Evolutionary conservation across 2,113 vertebrate genomes (phyloP).

Genomic region (Oreotrochilus melanogaster): DNA sequence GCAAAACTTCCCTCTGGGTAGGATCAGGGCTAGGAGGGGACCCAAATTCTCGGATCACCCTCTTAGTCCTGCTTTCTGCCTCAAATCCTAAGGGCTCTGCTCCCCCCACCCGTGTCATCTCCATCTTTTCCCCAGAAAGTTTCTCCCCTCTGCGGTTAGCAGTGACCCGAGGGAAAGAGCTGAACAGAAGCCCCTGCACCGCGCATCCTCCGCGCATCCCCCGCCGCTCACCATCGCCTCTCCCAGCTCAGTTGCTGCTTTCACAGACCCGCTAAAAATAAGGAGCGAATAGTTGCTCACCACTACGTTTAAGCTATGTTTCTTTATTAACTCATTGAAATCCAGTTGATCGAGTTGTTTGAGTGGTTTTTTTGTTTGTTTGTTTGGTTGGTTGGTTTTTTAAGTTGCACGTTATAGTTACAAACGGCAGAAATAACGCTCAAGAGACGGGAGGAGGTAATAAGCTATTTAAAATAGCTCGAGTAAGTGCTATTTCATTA

Average conservation of each 20-base stretch:
- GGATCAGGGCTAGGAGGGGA: neutral
- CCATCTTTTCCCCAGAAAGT: neutral
- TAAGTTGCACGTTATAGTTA: neutral
- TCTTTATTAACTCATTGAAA: neutral
- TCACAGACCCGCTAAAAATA: neutral
- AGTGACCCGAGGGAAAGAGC: neutral
- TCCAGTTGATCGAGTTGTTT: neutral
- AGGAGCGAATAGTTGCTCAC: neutral
- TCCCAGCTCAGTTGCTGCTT: neutral
- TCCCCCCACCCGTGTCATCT: neutral
- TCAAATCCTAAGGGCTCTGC: neutral
- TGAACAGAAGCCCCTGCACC: neutral
- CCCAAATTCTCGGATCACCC: accelerated
- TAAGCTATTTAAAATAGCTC: neutral
- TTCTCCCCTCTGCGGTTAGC: neutral
- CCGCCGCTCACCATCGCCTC: neutral
- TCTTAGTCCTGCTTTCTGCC: neutral
- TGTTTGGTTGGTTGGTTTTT: too few species aligned
- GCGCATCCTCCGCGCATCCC: neutral
- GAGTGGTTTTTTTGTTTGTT: neutral
- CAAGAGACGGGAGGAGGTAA: neutral
- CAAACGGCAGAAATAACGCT: neutral
- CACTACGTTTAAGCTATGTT: neutral
- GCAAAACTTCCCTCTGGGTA: neutral
- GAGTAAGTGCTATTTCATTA: neutral